Conservation (phyloP, 2,113 vertebrate genomes). For the Lepisosteus osseus region DNA sequence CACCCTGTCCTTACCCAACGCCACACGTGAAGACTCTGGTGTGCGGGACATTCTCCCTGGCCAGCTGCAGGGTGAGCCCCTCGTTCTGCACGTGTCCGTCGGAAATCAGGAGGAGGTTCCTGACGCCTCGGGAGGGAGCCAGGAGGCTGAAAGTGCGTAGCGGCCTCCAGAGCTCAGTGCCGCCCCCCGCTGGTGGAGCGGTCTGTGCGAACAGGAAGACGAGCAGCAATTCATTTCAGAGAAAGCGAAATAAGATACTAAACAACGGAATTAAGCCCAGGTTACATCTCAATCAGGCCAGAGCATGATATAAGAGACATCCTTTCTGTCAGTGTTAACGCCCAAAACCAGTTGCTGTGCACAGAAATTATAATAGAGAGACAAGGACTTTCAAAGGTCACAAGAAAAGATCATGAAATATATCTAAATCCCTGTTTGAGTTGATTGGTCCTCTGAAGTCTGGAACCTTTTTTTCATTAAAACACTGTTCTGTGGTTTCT, state of each 20-base stretch:
- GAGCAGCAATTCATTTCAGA: background rate
- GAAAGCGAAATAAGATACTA: background rate
- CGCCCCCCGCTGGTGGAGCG: conserved; percentile 64
- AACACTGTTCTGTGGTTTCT: no score
- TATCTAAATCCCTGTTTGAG: no score
- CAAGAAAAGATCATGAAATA: no score
- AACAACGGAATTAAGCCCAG: no score
- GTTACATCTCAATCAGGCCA: no score
- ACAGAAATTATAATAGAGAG: no score
- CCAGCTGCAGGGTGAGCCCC: conserved; percentile 62
- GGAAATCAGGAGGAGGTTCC: conserved; percentile 78
- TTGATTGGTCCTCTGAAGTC: no score
- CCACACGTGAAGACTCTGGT: conserved; percentile 82
- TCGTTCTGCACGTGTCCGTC: conserved; percentile 82
- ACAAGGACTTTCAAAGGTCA: no score
- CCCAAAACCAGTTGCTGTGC: no score
- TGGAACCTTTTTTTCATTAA: no score
- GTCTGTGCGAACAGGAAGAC: conserved; percentile 46
- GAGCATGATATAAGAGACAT: no score
- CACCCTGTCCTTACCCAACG: conserved; percentile 62
- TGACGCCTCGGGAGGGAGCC: conserved; percentile 61
- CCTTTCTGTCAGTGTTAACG: no score
- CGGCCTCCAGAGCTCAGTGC: conserved; percentile 80
- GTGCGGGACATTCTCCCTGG: conserved; percentile 61
- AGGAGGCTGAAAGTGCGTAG: conserved; percentile 72